Conservation (phyloP, 1,140 invertebrate genomes). For the Caenorhabditis latens region DNA sequence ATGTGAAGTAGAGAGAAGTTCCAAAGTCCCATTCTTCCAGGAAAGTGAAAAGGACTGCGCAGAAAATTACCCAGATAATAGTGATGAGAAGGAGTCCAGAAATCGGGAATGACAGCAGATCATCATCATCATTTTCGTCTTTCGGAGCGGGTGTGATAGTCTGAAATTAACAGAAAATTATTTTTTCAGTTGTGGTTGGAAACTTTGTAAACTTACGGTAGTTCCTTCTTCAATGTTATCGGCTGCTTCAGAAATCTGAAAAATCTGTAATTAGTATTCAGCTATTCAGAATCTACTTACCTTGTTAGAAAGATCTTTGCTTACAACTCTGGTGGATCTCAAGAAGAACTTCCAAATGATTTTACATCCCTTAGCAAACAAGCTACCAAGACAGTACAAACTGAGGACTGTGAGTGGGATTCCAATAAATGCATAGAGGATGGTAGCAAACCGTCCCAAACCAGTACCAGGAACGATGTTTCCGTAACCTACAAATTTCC, state of each 20-base stretch:
- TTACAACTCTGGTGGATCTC: slow-evolving; percentile 52
- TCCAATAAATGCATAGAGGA: slow-evolving; percentile 61
- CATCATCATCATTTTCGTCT: slow-evolving; percentile 52
- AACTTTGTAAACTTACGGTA: not conserved
- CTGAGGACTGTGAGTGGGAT: slow-evolving; percentile 63
- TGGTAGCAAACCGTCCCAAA: slow-evolving; percentile 43
- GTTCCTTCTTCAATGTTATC: slow-evolving; percentile 47
- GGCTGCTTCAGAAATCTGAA: slow-evolving; percentile 53
- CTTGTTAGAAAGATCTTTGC: slow-evolving; percentile 59
- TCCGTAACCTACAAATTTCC: slow-evolving; percentile 40
- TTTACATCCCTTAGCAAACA: slow-evolving; percentile 59
- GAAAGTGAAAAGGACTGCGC: slow-evolving; percentile 27
- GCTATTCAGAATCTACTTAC: not conserved
- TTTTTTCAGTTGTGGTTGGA: not conserved
- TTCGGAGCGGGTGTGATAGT: not conserved
- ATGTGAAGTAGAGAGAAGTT: slow-evolving; percentile 65
- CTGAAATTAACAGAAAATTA: not conserved
- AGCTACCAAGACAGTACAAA: slow-evolving; percentile 58
- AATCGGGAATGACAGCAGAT: slow-evolving; percentile 61
- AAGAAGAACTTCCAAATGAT: slow-evolving; percentile 56
- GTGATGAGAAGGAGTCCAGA: slow-evolving; percentile 57
- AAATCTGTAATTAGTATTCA: not conserved
- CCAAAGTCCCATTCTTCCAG: slow-evolving; percentile 61
- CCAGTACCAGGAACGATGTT: slow-evolving; percentile 52
- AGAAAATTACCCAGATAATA: slow-evolving; percentile 60